Evolutionary conservation across 2,888 invertebrate species (phyloP).

Genomic region (Brachypalpus laphriformis): DNA sequence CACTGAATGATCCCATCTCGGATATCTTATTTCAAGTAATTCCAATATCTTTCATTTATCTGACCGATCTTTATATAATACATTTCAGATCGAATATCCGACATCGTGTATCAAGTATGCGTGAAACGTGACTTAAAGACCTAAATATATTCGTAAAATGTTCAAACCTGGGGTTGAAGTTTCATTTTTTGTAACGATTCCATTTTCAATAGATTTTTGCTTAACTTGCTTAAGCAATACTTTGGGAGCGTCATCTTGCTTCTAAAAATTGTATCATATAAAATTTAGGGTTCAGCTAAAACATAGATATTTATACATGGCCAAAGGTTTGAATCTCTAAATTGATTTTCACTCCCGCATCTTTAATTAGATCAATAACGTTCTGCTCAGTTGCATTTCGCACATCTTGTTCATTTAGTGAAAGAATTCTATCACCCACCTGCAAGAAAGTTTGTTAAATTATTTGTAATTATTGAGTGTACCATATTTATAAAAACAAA

Average conservation of each 20-base stretch:
- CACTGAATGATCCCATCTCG: not conserved
- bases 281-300: not conserved
- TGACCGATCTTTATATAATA: not conserved
- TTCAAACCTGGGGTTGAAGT: constrained; percentile 76
- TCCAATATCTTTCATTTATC: too few relatives aligned
- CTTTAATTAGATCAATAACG: constrained; percentile 96
- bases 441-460: constrained; percentile 43
- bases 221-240: constrained; percentile 42
- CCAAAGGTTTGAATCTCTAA: constrained; percentile 92
- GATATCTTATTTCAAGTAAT: too few relatives aligned
- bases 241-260: constrained; percentile 41
- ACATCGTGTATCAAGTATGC: not conserved
- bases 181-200: constrained; percentile 77
- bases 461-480: not conserved
- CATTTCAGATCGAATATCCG: not conserved
- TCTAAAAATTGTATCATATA: constrained; percentile 23
- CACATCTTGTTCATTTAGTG: constrained; percentile 95
- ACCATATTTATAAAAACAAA: too few relatives aligned
- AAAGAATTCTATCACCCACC: constrained; percentile 83
- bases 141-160: not conserved
- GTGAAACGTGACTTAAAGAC: not conserved
- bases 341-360: constrained; percentile 93
- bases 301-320: constrained; percentile 75
- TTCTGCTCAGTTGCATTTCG: constrained; percentile 95
- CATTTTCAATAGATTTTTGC: constrained; percentile 79